Evolutionary conservation across 2,888 invertebrate genomes (phyloP).

Genomic region (Eledona agricola): DNA sequence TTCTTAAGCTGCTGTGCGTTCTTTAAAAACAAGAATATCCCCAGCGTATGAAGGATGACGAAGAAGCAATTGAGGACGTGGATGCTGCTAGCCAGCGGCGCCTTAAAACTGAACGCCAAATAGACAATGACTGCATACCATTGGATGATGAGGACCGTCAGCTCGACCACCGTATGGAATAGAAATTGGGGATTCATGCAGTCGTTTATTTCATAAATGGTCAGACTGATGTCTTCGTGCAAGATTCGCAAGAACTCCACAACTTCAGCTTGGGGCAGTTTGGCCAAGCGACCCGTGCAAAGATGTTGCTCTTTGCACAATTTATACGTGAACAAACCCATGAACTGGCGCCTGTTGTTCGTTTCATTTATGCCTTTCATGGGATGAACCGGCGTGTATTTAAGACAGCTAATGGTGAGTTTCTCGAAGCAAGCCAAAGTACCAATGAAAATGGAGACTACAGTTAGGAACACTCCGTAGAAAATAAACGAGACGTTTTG

Average conservation of each 20-base stretch:
- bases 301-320: conserved; percentile 54
- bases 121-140: conserved; percentile 60
- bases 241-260: conserved; percentile 57
- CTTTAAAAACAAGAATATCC: conserved; percentile 56
- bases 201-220: conserved; percentile 54
- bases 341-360: conserved; percentile 52
- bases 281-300: conserved; percentile 41
- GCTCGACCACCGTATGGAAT: conserved; percentile 55
- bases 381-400: conserved; percentile 56
- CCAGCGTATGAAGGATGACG: conserved; percentile 55
- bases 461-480: conserved; percentile 51
- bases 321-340: conserved; percentile 52
- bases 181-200: conserved; percentile 58
- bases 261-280: conserved; percentile 47
- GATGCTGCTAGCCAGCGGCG: conserved; percentile 51
- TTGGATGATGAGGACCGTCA: conserved; percentile 56
- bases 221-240: conserved; percentile 57
- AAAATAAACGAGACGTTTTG: conserved; percentile 54
- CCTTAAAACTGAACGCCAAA: conserved; percentile 53
- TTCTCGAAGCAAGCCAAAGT: conserved; percentile 59
- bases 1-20: conserved; percentile 57
- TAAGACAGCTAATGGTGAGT: conserved; percentile 51
- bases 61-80: conserved; percentile 57
- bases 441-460: conserved; percentile 48
- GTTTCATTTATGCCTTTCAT: conserved; percentile 54